A percentile compares a stretch with the other conserved stretches of the same genome.
phyloP scores from a whole-genome alignment of 2,113 vertebrate genomes.

The Steatornis caripensis region DNA sequence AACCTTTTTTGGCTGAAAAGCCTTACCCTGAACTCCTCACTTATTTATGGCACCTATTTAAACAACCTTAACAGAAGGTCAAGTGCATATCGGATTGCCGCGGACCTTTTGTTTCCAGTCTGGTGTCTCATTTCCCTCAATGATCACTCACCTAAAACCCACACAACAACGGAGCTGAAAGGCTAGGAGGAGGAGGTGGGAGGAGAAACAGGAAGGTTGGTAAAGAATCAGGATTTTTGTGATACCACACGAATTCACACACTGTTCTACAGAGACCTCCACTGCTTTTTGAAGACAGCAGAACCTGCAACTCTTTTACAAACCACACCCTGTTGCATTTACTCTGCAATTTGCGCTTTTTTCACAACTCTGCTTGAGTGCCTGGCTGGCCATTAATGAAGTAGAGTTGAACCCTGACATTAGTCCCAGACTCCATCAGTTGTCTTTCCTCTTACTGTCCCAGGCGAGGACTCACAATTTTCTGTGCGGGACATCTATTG shows the following conservation, averaged over 20 bases:
- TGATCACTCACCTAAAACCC: not conserved
- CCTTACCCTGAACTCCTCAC: not conserved
- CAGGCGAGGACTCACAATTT: not conserved
- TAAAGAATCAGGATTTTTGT: not conserved
- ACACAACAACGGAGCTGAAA: not conserved
- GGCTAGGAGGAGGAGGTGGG: not conserved
- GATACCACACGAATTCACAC: not conserved
- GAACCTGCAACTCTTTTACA: not conserved
- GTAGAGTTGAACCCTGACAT: not conserved
- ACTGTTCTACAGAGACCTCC: not conserved
- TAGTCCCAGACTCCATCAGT: not conserved
- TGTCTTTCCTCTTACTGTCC: not conserved
- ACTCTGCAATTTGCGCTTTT: not conserved
- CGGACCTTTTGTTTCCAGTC: not conserved
- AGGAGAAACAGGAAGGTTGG: not conserved
- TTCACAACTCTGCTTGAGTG: too few relatives aligned
- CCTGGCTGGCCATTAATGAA: not conserved
- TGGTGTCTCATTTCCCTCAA: conserved; percentile 4
- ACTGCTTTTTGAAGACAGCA: not conserved
- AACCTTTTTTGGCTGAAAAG: not conserved
- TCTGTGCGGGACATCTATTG: not conserved
- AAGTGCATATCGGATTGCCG: not conserved
- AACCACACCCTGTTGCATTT: not conserved
- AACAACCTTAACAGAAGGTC: conserved; percentile 15
- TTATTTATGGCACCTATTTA: conserved; percentile 13